These are phyloP conservation scores for Acromyrmex echinatior DNA, from an alignment of 1,140 invertebrate genomes.

Conservation along the genomic window DNA sequence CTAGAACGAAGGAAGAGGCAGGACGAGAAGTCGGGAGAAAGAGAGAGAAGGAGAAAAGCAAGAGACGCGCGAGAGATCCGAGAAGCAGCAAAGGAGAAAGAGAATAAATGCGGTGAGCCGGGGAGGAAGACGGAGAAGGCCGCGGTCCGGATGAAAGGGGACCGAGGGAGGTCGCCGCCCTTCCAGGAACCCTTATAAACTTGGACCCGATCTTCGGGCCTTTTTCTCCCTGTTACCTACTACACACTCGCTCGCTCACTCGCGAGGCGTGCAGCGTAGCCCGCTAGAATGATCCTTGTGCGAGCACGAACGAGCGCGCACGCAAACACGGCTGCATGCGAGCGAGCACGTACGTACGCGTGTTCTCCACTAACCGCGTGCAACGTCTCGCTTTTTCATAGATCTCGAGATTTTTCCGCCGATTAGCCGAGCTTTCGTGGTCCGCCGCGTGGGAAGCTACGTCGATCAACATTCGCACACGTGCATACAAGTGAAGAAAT, in stretches of 20 bases:
- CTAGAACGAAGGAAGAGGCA: constrained; percentile 53
- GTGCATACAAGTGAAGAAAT: neutral
- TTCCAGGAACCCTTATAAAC: constrained; percentile 86
- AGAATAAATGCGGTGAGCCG: constrained; percentile 23
- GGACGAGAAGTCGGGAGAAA: constrained; percentile 4
- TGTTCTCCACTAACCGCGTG: constrained; percentile 21
- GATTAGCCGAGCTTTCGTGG: constrained; percentile 64
- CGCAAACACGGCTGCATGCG: constrained; percentile 29
- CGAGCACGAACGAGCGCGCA: constrained; percentile 33
- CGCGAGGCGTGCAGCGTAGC: constrained; percentile 33
- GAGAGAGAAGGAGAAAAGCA: constrained; percentile 31
- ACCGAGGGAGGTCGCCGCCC: constrained; percentile 85
- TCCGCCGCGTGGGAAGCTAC: constrained; percentile 75
- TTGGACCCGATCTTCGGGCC: constrained; percentile 81
- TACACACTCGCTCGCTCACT: constrained; percentile 28
- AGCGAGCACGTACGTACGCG: neutral
- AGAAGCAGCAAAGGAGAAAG: constrained; percentile 34
- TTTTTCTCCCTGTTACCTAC: constrained; percentile 66
- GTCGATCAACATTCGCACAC: constrained; percentile 57
- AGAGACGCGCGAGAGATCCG: constrained; percentile 42
- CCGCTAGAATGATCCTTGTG: constrained; percentile 69
- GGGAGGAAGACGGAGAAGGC: constrained; percentile 69
- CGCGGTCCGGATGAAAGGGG: constrained; percentile 85
- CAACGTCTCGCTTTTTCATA: constrained; percentile 65
- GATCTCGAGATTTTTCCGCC: constrained; percentile 73